phyloP scores from a whole-genome alignment of 2,888 invertebrate species.

The Meteorus colon region DNA sequence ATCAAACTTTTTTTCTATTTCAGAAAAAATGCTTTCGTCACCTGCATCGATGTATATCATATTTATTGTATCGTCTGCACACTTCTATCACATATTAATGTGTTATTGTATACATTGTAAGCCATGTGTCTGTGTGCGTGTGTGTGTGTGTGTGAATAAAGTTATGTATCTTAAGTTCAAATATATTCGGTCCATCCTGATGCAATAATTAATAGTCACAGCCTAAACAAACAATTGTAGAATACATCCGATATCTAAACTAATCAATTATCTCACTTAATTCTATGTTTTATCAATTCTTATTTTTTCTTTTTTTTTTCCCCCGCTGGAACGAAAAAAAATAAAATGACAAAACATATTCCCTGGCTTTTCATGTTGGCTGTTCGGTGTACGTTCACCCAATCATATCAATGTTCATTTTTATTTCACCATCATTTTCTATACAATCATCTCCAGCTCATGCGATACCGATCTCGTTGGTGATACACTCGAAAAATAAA shows the following conservation, averaged over 20 bases:
- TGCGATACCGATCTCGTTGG: slow-evolving; percentile 5
- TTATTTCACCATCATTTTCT: neutral
- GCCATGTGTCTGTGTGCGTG: neutral
- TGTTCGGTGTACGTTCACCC: neutral
- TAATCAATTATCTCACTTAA: neutral
- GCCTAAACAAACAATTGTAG: slow-evolving; percentile 2
- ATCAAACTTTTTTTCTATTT: neutral
- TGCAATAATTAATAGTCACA: slow-evolving; percentile 10
- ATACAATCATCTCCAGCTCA: neutral
- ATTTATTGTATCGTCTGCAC: neutral
- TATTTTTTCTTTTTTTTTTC: neutral
- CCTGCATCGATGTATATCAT: slow-evolving; percentile 36
- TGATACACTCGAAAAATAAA: neutral
- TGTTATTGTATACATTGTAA: neutral
- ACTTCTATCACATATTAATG: neutral
- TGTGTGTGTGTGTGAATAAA: neutral
- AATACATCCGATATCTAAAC: neutral
- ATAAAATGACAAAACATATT: neutral
- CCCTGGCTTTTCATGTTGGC: slow-evolving; percentile 2
- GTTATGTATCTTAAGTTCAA: neutral
- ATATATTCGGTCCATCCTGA: slow-evolving; percentile 9
- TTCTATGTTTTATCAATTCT: neutral
- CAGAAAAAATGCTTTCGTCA: slow-evolving; percentile 30
- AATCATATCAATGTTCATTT: neutral
- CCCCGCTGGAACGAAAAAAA: neutral